Evolutionary conservation across 2,113 vertebrate species (phyloP).

Genomic region (Willisornis vidua): DNA sequence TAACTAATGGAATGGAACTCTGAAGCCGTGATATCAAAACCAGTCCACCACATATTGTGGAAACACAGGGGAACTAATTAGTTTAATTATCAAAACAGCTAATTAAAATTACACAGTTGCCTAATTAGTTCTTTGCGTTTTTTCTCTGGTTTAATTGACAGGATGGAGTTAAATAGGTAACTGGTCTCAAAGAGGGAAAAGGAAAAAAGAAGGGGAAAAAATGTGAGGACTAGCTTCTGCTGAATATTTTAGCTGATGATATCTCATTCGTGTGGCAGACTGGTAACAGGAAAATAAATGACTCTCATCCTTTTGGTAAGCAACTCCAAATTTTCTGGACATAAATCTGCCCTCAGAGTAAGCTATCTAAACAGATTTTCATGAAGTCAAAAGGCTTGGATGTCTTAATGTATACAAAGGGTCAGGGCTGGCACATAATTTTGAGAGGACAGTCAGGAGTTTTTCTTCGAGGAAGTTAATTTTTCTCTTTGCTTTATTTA

Average conservation of each 20-base stretch:
- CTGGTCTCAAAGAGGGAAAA: constrained; percentile 81
- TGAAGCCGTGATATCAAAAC: constrained; percentile 94
- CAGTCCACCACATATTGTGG: constrained; percentile 97
- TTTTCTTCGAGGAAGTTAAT: constrained; percentile 75
- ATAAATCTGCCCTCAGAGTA: constrained; percentile 84
- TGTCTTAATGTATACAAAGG: constrained; percentile 74
- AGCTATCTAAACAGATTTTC: constrained; percentile 77
- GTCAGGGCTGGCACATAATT: constrained; percentile 77
- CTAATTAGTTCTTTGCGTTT: constrained; percentile 92
- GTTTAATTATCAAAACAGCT: constrained; percentile 95
- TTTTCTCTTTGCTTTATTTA: constrained; percentile 79
- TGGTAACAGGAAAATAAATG: constrained; percentile 89
- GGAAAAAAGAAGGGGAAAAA: constrained; percentile 51
- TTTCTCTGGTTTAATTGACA: constrained; percentile 96
- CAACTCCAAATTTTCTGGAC: constrained; percentile 84
- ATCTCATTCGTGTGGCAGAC: constrained; percentile 86
- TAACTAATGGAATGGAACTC: constrained; percentile 97
- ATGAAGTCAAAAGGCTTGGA: constrained; percentile 76
- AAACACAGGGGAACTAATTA: constrained; percentile 99
- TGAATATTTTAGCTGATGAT: constrained; percentile 88
- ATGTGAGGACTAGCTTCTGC: constrained; percentile 76
- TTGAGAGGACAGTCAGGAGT: constrained; percentile 64
- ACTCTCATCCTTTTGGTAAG: constrained; percentile 84
- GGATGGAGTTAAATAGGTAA: constrained; percentile 97
- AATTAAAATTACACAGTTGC: constrained; percentile 95